phyloP scores from a whole-genome alignment of 2,797 vertebrate species.

The Basileuterus tristriatus region DNA sequence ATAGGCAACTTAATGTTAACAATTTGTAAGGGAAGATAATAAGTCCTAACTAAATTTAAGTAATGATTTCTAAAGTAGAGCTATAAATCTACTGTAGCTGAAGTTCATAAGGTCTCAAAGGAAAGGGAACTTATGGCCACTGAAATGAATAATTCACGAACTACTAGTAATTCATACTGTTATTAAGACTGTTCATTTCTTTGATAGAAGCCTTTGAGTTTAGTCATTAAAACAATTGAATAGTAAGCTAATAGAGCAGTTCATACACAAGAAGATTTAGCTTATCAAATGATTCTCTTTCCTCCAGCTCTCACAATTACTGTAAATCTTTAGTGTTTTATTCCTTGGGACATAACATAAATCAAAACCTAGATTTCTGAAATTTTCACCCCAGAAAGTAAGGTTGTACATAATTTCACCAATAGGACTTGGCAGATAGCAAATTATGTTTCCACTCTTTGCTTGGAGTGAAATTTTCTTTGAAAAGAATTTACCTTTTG shows the following conservation, averaged over 20 bases:
- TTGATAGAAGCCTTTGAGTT: not conserved
- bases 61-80: constrained; percentile 45
- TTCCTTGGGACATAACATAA: not conserved
- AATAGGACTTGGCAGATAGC: not conserved
- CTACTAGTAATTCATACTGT: constrained; percentile 12
- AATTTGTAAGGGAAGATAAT: constrained; percentile 47
- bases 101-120: constrained; percentile 42
- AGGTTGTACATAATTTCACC: not conserved
- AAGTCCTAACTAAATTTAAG: constrained; percentile 39
- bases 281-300: constrained; percentile 25
- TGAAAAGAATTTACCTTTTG: not conserved
- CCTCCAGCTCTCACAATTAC: not conserved
- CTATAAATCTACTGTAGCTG: constrained; percentile 34
- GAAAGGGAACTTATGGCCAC: constrained; percentile 18
- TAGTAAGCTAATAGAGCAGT: not conserved
- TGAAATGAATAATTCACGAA: constrained; percentile 13
- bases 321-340: constrained; percentile 38
- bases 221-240: not conserved
- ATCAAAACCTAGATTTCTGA: constrained; percentile 7
- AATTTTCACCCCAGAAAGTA: not conserved
- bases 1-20: constrained; percentile 28
- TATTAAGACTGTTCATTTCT: constrained; percentile 36
- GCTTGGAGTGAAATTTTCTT: not conserved
- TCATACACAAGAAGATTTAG: not conserved
- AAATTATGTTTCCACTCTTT: not conserved